These are phyloP conservation scores for Sebastes glaucus DNA, from an alignment of 2,797 vertebrate genomes.

Conservation along the genomic window DNA sequence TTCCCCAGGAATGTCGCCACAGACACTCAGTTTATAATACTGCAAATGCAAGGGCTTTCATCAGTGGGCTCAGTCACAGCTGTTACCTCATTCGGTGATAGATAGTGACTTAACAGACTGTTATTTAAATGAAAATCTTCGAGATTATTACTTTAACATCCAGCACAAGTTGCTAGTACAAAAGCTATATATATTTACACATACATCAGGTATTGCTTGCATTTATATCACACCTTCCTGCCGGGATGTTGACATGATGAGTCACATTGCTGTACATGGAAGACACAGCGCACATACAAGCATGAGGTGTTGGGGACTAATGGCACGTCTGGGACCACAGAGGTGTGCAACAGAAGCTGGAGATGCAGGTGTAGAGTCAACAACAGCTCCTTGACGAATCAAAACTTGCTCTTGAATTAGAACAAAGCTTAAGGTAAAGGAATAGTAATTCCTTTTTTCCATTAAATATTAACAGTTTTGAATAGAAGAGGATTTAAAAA, in stretches of 20 bases:
- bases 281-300: neutral
- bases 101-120: no score
- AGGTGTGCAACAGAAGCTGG: neutral
- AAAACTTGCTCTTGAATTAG: neutral
- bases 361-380: neutral
- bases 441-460: neutral
- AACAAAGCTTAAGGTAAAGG: neutral
- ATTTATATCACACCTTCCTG: neutral
- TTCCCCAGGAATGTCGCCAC: no score
- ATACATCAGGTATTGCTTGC: neutral
- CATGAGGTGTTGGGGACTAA: neutral
- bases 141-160: neutral
- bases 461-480: neutral
- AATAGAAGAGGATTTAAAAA: neutral
- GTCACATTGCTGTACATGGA: neutral
- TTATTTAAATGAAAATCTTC: no score
- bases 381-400: neutral
- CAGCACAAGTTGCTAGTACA: neutral
- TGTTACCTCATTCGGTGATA: no score
- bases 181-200: neutral
- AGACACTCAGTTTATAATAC: no score
- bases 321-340: neutral
- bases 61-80: no score
- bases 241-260: neutral
- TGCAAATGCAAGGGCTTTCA: no score